Conservation (phyloP, 2,797 vertebrate genomes). For the Coccyzus lansbergi region DNA sequence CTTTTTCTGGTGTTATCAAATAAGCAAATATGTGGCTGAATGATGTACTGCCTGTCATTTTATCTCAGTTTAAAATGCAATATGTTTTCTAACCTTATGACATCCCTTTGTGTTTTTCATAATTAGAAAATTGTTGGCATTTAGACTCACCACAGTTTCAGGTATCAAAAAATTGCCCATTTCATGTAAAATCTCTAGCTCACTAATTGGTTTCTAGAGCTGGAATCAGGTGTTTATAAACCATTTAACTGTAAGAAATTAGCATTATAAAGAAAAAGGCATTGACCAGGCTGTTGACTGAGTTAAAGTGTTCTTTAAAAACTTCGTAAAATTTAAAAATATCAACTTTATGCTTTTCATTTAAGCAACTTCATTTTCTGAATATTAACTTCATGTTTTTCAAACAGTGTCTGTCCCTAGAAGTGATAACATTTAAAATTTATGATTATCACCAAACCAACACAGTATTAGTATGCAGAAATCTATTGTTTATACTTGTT, state of each 20-base stretch:
- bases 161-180: neutral
- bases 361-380: too few species aligned
- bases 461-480: too few species aligned
- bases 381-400: too few species aligned
- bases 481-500: too few species aligned
- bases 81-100: slow-evolving; percentile 29
- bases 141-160: slow-evolving; percentile 37
- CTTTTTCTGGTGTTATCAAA: slow-evolving; percentile 32
- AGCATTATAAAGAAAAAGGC: neutral
- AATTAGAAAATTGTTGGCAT: slow-evolving; percentile 46
- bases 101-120: slow-evolving; percentile 36
- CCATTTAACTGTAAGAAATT: slow-evolving; percentile 57
- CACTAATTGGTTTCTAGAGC: slow-evolving; percentile 55
- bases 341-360: neutral
- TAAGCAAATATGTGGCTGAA: slow-evolving; percentile 16
- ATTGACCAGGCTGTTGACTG: neutral
- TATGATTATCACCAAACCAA: too few species aligned
- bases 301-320: neutral
- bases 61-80: slow-evolving; percentile 22
- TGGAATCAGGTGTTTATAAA: slow-evolving; percentile 49
- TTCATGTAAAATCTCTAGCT: slow-evolving; percentile 22
- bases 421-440: too few species aligned
- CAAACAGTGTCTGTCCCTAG: too few species aligned
- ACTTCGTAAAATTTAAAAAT: neutral
- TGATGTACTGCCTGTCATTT: slow-evolving; percentile 36